phyloP scores from a whole-genome alignment of 2,113 vertebrate species.

The Erpornis zantholeuca region DNA sequence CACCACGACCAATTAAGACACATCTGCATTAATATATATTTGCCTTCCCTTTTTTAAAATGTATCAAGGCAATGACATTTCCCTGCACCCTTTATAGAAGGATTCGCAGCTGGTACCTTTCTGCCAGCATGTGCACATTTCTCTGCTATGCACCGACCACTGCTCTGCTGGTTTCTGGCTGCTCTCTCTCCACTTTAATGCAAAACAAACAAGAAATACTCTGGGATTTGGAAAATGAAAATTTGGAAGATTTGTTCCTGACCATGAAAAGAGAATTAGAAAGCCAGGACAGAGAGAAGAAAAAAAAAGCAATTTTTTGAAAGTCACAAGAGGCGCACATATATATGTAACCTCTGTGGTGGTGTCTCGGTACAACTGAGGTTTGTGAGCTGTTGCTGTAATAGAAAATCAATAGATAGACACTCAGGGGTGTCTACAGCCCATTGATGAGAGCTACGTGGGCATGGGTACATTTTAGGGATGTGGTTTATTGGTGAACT shows the following conservation, averaged over 20 bases:
- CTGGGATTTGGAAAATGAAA: not conserved
- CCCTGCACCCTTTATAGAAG: not conserved
- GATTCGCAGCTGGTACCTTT: not conserved
- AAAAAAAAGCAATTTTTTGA: not conserved
- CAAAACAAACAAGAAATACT: not conserved
- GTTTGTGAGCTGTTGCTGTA: not conserved
- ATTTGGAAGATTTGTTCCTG: not conserved
- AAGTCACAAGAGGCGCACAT: not conserved
- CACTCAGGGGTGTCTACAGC: not conserved
- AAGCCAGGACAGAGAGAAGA: not conserved
- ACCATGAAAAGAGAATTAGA: not conserved
- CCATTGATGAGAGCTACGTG: not conserved
- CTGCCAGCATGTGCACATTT: not conserved
- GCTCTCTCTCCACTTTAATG: not conserved
- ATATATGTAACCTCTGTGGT: fast-evolving
- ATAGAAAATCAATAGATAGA: not conserved
- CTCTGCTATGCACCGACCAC: not conserved
- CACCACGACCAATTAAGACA: not conserved
- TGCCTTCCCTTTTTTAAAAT: not conserved
- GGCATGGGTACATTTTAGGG: not conserved
- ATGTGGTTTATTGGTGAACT: not conserved
- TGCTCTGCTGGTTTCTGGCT: not conserved
- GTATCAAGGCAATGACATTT: not conserved
- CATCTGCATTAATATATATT: not conserved
- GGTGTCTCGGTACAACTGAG: not conserved